Evolutionary conservation across 2,113 vertebrate genomes (phyloP).

Genomic region (Hippocampus comes): DNA sequence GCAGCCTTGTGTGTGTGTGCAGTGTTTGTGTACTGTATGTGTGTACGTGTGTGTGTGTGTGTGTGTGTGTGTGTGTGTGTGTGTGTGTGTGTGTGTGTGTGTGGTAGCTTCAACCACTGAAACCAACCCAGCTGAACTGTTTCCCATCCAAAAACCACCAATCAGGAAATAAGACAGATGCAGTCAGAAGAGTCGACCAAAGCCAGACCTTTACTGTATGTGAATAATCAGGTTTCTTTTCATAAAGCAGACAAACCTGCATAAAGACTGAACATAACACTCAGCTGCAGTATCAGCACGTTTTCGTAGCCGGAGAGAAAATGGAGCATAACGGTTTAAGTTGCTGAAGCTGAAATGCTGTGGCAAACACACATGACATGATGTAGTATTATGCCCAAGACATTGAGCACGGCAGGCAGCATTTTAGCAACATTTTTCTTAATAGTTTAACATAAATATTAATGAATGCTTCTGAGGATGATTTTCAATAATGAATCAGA

Average conservation of each 20-base stretch:
- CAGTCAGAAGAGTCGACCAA: slow-evolving; percentile 57
- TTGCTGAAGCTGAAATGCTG: slow-evolving; percentile 24
- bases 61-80: background rate
- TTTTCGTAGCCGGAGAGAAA: slow-evolving; percentile 8
- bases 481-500: slow-evolving; percentile 35
- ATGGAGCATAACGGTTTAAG: slow-evolving; percentile 13
- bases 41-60: background rate
- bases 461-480: slow-evolving; percentile 15
- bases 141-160: slow-evolving; percentile 30
- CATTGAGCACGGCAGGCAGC: slow-evolving; percentile 12
- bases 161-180: slow-evolving; percentile 46
- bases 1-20: background rate
- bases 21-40: slow-evolving; percentile 8
- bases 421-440: slow-evolving; percentile 38
- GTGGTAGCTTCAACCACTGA: slow-evolving; percentile 8
- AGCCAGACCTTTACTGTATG: slow-evolving; percentile 51
- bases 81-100: background rate
- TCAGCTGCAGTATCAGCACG: slow-evolving; percentile 2
- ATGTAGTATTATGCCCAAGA: slow-evolving; percentile 21
- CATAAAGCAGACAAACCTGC: slow-evolving; percentile 20
- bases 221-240: slow-evolving; percentile 41
- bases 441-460: slow-evolving; percentile 47
- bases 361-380: slow-evolving; percentile 9
- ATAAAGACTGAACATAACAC: slow-evolving; percentile 16
- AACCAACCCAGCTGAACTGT: slow-evolving; percentile 22